Evolutionary conservation across 2,797 vertebrate species (phyloP).

Genomic region (Loris lydekkerianus): DNA sequence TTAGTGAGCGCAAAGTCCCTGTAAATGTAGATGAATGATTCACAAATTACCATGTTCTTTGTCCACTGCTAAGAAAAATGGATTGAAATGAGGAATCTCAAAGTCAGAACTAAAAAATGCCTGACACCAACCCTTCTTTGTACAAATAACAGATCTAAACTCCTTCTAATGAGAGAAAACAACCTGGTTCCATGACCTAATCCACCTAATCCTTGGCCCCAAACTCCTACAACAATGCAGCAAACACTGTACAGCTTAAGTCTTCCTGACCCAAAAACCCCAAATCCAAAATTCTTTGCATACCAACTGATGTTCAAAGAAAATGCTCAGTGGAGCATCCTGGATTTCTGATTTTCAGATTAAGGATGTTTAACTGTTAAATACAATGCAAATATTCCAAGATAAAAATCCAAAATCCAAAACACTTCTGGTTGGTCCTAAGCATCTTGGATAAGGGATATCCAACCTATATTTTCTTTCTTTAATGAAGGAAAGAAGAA

Average conservation of each 20-base stretch:
- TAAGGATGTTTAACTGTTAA: neutral
- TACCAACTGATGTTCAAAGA: neutral
- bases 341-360: neutral
- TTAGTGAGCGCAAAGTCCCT: neutral
- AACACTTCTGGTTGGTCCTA: neutral
- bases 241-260: neutral
- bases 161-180: no score
- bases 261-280: neutral
- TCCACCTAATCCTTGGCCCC: neutral
- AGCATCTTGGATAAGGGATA: neutral
- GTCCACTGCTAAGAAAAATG: neutral
- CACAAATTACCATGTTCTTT: neutral
- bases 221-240: neutral
- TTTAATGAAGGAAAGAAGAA: neutral
- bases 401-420: neutral
- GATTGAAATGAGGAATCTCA: neutral
- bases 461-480: neutral
- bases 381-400: neutral
- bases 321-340: neutral
- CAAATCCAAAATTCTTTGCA: neutral
- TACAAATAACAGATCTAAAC: fast-evolving
- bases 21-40: neutral
- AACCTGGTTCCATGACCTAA: neutral
- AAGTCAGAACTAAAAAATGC: neutral
- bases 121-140: neutral